Conservation (phyloP, 2,797 vertebrate species). For the Orientallactaga sibirica region DNA sequence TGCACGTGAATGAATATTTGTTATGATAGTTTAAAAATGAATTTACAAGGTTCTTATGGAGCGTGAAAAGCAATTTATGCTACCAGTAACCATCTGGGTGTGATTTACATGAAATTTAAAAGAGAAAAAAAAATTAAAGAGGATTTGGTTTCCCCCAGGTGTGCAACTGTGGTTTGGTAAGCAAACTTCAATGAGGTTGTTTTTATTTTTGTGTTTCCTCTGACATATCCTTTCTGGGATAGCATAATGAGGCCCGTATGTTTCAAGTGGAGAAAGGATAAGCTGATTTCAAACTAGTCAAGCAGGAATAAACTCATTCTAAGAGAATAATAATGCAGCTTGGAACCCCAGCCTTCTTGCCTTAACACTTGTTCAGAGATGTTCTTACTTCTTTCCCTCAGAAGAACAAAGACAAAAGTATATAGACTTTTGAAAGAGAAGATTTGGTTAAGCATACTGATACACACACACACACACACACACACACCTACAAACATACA, state of each 20-base stretch:
- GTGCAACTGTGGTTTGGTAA: neutral
- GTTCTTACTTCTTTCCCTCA: neutral
- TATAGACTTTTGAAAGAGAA: constrained; percentile 25
- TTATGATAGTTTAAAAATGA: neutral
- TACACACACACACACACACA: neutral
- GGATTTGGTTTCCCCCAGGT: constrained; percentile 49
- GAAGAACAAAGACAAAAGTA: neutral
- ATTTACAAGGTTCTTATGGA: constrained; percentile 34
- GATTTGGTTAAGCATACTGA: neutral
- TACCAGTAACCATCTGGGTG: constrained; percentile 21
- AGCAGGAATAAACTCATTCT: neutral
- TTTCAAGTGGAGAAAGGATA: constrained; percentile 37
- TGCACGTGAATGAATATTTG: neutral
- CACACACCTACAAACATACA: neutral
- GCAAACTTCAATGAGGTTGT: neutral
- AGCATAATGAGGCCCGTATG: neutral
- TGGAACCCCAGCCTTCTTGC: neutral
- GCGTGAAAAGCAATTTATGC: constrained; percentile 31
- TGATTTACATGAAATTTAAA: constrained; percentile 68
- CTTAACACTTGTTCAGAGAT: neutral
- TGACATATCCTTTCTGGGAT: neutral
- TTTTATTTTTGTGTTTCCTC: constrained; percentile 39
- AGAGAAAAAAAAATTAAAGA: constrained; percentile 36
- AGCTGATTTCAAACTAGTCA: neutral
- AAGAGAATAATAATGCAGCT: constrained; percentile 16